Evolutionary conservation across 2,888 invertebrate species (phyloP).

Genomic region (Ceraclea dissimilis): DNA sequence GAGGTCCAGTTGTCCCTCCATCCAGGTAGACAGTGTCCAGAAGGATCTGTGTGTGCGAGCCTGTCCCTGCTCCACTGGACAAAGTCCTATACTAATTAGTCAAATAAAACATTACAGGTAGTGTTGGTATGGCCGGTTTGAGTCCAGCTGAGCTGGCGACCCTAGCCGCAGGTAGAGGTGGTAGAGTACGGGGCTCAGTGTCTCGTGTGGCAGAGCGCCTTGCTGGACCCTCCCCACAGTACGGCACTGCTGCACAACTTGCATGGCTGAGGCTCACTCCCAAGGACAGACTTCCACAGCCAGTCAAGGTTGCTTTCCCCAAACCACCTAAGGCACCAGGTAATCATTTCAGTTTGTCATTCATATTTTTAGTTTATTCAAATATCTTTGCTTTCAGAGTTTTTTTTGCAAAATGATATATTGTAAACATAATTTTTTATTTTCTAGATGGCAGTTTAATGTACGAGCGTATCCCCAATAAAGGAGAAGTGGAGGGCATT

Average conservation of each 20-base stretch:
- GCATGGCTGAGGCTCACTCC: constrained; percentile 71
- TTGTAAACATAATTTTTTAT: no score
- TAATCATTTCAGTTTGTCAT: constrained; percentile 32
- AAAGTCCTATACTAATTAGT: no score
- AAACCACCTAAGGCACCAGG: constrained; percentile 85
- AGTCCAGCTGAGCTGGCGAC: constrained; percentile 44
- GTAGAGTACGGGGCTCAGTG: constrained; percentile 38
- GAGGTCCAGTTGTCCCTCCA: no score
- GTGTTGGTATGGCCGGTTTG: constrained; percentile 48
- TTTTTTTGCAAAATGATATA: no score
- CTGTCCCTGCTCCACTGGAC: no score
- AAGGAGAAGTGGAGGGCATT: constrained; percentile 62
- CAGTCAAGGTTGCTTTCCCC: constrained; percentile 77
- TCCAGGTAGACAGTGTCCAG: no score
- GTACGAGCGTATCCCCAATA: constrained; percentile 80
- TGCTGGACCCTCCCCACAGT: constrained; percentile 36
- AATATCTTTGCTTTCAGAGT: not conserved
- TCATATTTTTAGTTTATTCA: not conserved
- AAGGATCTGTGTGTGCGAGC: no score
- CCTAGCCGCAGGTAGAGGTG: constrained; percentile 28
- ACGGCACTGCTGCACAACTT: constrained; percentile 41
- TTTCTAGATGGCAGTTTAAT: constrained; percentile 74
- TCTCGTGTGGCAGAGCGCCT: constrained; percentile 41
- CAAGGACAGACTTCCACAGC: constrained; percentile 69
- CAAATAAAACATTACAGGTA: constrained; percentile 42